Evolutionary conservation across 2,888 invertebrate species (phyloP), one percentile per base, ranked within the genome.

Genomic region (Pseudococcus jackbeardsleyi): DNA sequence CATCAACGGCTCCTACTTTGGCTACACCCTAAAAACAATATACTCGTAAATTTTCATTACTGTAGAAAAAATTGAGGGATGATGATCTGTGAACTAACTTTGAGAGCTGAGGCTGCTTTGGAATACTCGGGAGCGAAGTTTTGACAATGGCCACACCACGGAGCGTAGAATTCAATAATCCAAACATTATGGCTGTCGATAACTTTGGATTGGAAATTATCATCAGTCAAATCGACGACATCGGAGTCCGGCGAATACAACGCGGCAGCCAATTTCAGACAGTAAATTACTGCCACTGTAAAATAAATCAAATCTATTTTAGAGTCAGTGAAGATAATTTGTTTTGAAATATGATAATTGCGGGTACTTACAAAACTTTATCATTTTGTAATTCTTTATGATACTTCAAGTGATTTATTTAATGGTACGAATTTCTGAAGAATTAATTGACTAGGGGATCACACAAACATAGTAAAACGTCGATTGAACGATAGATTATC

Each of bases 91-190:
- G 6, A 6, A 42, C 42, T 42, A 93, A 96, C 96, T 94, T 98
- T 98, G 0, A 99, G 92, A 0, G 98, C 98, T 90, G 94, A 94
- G 1, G 99, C 99, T 86, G 97, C 95, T 93, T 99, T 99, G 89
- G 96, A 95, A 92, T 98, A 99, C 91, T 99, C 99, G 0, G 98
- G 96, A 77, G 95, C 97, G 77, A 99, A 93, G 89, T 94, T 94
- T 92, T 98, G 95, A 92, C 99, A 97, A 91, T 97, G 96, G 15
- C 96, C 97, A 92, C 96, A 99, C 99, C 99, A 99, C 0, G 98
- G 98, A 0, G 99, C 99, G 92, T 94, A 98, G 92, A 98, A 98
- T 91, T 99, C 99, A 0, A 99, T 96, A 89, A 99, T 92, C 99
- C 99, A 99, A 39, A 99, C 93, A 90, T 95, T 94, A 91, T 98